A percentile compares a stretch with the other conserved stretches of the same genome.
phyloP scores from a whole-genome alignment of 2,888 invertebrate genomes.

The Agriopis leucophaearia region DNA sequence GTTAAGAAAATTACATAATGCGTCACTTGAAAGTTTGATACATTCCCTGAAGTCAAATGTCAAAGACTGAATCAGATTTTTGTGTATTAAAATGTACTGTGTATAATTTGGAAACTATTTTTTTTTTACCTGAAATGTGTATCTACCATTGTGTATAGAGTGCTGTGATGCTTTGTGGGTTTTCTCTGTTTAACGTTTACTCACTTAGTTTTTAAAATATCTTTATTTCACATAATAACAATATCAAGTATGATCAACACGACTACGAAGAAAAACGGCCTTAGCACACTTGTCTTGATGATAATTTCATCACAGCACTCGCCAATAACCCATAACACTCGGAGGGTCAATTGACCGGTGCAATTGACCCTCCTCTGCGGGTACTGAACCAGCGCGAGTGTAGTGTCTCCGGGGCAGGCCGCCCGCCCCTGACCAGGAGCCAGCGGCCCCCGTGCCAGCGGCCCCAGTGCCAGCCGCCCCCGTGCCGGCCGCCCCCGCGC shows the following conservation, averaged over 20 bases:
- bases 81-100: neutral
- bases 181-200: neutral
- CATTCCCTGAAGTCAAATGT: neutral
- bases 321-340: slow-evolving; percentile 29
- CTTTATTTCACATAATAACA: too few species aligned
- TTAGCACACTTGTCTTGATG: neutral
- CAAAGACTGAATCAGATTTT: neutral
- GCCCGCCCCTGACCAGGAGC: slow-evolving; percentile 50
- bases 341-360: slow-evolving; percentile 68
- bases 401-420: slow-evolving; percentile 72
- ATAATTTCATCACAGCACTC: slow-evolving; percentile 14
- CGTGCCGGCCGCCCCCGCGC: neutral
- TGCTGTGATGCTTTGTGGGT: neutral
- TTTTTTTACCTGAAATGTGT: neutral
- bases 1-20: slow-evolving; percentile 20
- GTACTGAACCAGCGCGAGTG: slow-evolving; percentile 72
- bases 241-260: too few species aligned
- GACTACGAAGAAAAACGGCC: too few species aligned
- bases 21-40: slow-evolving; percentile 43
- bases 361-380: slow-evolving; percentile 66
- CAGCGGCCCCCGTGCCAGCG: slow-evolving; percentile 38
- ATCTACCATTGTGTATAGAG: neutral
- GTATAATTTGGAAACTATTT: neutral
- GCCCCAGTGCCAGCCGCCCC: neutral
- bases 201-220: too few species aligned